phyloP scores from a whole-genome alignment of 1,140 invertebrate genomes.

The Bombus picipes region DNA sequence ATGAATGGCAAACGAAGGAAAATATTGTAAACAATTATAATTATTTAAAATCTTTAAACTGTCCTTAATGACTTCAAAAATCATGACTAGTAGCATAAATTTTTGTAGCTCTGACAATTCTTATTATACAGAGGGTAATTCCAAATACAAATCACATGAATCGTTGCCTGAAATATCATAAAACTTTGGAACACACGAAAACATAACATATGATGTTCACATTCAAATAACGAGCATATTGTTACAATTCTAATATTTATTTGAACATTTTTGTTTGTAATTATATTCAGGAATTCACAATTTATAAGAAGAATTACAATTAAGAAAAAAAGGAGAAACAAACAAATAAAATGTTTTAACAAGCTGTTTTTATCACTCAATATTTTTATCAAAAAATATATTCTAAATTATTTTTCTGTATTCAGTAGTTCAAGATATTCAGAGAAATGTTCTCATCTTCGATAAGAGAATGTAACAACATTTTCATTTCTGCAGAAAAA shows the following conservation, averaged over 20 bases:
- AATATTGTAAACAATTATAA: background rate
- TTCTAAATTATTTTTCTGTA: too few relatives aligned
- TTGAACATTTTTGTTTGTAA: background rate
- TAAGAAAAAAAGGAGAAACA: background rate
- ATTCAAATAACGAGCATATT: background rate
- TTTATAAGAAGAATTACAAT: background rate
- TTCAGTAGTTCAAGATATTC: too few relatives aligned
- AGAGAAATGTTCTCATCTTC: too few relatives aligned
- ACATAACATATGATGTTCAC: background rate
- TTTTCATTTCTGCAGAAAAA: background rate
- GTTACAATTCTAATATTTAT: background rate
- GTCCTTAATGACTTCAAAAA: background rate
- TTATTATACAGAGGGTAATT: background rate
- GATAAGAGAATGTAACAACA: background rate
- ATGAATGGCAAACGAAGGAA: background rate
- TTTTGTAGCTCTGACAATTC: background rate
- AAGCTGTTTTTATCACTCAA: too few relatives aligned
- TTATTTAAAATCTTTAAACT: background rate
- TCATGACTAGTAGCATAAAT: background rate
- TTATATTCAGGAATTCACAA: background rate
- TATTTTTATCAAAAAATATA: too few relatives aligned
- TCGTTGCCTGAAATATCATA: background rate
- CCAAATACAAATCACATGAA: background rate
- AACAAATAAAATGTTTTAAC: background rate
- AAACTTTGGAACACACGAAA: background rate